These are phyloP conservation scores for Drosophila persimilis DNA, from an alignment of 1,140 invertebrate genomes.

Conservation along the genomic window DNA sequence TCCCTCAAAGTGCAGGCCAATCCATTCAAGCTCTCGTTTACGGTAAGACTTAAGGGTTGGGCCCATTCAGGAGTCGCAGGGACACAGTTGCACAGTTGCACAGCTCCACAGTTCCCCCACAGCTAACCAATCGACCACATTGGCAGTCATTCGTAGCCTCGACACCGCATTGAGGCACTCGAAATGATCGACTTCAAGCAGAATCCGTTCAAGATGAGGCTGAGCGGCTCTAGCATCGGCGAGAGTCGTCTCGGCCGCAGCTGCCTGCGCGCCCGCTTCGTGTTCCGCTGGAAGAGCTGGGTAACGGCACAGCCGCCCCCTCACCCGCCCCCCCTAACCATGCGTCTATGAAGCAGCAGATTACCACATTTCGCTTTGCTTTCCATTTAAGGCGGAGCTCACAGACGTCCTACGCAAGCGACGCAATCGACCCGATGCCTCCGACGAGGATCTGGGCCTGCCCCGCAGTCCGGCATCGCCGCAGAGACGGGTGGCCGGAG, in stretches of 20 bases:
- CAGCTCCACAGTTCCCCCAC: constrained; percentile 12
- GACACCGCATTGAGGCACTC: constrained; percentile 24
- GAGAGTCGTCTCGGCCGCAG: constrained; percentile 72
- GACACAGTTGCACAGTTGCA: no score
- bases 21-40: constrained; percentile 74
- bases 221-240: constrained; percentile 54
- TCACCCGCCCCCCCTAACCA: background rate
- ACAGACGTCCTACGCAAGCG: constrained; percentile 82
- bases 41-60: constrained; percentile 57
- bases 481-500: constrained; percentile 53
- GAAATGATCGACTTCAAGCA: constrained; percentile 81
- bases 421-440: constrained; percentile 79
- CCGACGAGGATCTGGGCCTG: constrained; percentile 80
- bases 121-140: background rate
- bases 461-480: constrained; percentile 80
- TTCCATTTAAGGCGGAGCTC: constrained; percentile 71
- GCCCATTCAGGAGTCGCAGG: constrained; percentile 3
- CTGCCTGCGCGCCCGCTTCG: constrained; percentile 72
- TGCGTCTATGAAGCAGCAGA: background rate
- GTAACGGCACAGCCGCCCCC: constrained; percentile 40
- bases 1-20: constrained; percentile 46
- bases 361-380: background rate
- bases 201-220: constrained; percentile 80
- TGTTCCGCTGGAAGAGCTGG: constrained; percentile 82
- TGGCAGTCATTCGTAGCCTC: constrained; percentile 54